Base-by-base conservation (phyloP, 2,113 vertebrate species). In the mouse (Mus musculus) region DNA sequence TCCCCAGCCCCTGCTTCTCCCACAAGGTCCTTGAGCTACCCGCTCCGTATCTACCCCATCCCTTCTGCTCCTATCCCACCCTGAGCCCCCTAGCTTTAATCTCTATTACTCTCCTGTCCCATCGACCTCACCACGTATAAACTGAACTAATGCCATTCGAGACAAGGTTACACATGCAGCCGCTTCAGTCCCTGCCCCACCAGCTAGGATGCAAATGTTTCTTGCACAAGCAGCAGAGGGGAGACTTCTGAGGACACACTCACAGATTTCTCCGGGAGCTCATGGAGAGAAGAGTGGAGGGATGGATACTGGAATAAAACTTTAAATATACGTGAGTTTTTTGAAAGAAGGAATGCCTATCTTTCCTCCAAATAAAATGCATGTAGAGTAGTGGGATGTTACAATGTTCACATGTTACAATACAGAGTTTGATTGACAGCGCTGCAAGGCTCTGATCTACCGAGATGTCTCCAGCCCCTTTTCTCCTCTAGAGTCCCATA, bases 81-180 rank as follows among this genome's bases (percentile, higher is more conserved):
- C 20, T 42, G 54, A 30, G 56, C n/a, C 84, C 54, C 56, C 0
- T 22, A n/a, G 30, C 46, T 82, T 75, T 89, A 59, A 20, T 59
- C 65, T 12, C 36, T 36, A 54, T 26, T 10, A 8, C 49, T 52
- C 39, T 65, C 33, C 42, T 8, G n/a, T 19, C 39, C 56, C 52
- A 14, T 67, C 33, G 36, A 65, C 16, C 39, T n/a, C 28, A 46
- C 33, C 26, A 24, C 19, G 3, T 2, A 30, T 11, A 42, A 95
- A n/a, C 30, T 5, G 67, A 76, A 72, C 33, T 4, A 65, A 26
- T 0, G 16, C 33, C 24, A 20, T 4, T 30, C 16, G 19, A 72
- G 54, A 67, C 22, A 6, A 4, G 39, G 0, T 1, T 10, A 4
- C 24, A 49, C 81, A 28, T 0, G 1, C 17, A 4, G 8, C 28